Evolutionary conservation across 1,140 invertebrate species (phyloP).

Genomic region (Tribolium madens): DNA sequence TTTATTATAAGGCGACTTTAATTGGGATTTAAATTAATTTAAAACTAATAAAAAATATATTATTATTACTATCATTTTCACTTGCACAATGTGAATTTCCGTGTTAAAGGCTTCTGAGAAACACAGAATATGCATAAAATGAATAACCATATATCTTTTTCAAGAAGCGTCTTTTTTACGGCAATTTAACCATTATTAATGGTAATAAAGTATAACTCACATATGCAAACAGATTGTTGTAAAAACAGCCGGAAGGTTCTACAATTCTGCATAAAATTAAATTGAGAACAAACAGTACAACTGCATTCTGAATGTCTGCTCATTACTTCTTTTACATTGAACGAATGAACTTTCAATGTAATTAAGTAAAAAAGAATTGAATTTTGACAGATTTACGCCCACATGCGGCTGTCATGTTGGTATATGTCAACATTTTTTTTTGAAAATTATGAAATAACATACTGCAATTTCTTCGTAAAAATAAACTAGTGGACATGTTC

Average conservation of each 20-base stretch:
- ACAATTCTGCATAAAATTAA: constrained; percentile 18
- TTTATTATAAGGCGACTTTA: too few species aligned
- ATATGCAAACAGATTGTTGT: constrained; percentile 17
- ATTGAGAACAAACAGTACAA: constrained; percentile 22
- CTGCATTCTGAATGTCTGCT: not conserved
- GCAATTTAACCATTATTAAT: not conserved
- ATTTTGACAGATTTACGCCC: constrained; percentile 57
- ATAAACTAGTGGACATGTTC: not conserved
- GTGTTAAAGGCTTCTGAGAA: not conserved
- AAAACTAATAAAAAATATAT: too few species aligned
- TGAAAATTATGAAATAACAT: constrained; percentile 51
- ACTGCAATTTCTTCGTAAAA: constrained; percentile 32
- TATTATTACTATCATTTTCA: too few species aligned
- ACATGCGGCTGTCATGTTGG: constrained; percentile 54
- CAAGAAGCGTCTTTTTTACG: not conserved
- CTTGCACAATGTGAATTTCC: too few species aligned
- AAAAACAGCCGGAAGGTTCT: constrained; percentile 1
- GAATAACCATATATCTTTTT: not conserved
- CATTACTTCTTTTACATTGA: not conserved
- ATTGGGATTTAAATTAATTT: too few species aligned
- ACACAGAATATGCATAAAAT: not conserved
- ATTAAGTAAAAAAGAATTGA: constrained; percentile 11
- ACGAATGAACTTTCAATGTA: not conserved
- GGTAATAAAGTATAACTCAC: not conserved
- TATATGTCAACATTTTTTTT: constrained; percentile 54